Conservation (phyloP, 2,797 vertebrate species). For the Sebastes steindachneri region DNA sequence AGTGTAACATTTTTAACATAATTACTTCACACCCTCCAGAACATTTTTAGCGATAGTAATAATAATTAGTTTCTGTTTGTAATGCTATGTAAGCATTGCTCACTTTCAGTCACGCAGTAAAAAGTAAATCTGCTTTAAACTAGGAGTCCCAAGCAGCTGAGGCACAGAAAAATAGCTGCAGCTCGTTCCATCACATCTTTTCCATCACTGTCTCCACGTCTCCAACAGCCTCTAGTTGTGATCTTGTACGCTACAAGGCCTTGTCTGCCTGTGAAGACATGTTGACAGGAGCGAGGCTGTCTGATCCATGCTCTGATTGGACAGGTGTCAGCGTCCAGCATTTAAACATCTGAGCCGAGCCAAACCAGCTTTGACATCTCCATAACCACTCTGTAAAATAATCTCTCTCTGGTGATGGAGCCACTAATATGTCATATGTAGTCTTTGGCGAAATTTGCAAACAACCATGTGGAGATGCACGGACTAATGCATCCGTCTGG, state of each 20-base stretch:
- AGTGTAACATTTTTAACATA: conserved; percentile 41
- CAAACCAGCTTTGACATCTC: conserved; percentile 24
- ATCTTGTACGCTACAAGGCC: conserved; percentile 24
- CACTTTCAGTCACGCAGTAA: conserved; percentile 11
- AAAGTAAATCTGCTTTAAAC: conserved; percentile 38
- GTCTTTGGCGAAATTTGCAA: conserved; percentile 5
- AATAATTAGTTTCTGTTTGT: conserved; percentile 43
- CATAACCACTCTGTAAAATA: conserved; percentile 10
- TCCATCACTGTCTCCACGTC: conserved; percentile 10
- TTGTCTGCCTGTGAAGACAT: conserved; percentile 35
- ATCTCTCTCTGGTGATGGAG: background rate
- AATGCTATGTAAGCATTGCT: conserved; percentile 20
- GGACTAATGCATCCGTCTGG: background rate
- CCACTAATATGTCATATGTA: background rate
- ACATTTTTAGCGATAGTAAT: conserved; percentile 37
- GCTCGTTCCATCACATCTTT: conserved; percentile 37
- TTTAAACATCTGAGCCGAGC: conserved; percentile 35
- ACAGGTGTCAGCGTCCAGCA: conserved; percentile 59
- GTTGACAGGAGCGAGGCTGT: conserved; percentile 48
- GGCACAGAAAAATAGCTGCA: conserved; percentile 26
- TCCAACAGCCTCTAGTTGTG: conserved; percentile 29
- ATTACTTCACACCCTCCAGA: conserved; percentile 49
- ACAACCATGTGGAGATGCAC: background rate
- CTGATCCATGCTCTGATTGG: conserved; percentile 48
- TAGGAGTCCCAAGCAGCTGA: conserved; percentile 39